phyloP scores from a whole-genome alignment of 2,113 vertebrate genomes.

The Nothoprocta perdicaria region DNA sequence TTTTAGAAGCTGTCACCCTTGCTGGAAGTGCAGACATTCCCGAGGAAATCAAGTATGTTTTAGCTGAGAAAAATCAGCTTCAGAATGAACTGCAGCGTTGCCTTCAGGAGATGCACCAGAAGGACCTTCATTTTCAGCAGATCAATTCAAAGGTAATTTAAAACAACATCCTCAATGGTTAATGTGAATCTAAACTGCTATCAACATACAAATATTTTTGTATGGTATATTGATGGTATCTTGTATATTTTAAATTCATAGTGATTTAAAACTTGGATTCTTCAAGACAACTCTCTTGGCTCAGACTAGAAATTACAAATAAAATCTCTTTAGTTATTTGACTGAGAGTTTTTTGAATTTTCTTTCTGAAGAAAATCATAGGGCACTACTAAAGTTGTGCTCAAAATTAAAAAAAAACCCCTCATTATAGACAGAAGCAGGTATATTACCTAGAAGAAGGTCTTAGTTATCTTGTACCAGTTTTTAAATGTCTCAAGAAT shows the following conservation, averaged over 20 bases:
- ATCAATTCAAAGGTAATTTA: constrained; percentile 80
- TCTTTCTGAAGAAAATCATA: neutral
- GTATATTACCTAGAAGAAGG: neutral
- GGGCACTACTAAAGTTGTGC: neutral
- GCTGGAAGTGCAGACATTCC: constrained; percentile 44
- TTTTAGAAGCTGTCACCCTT: constrained; percentile 64
- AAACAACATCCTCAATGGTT: neutral
- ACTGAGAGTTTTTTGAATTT: neutral
- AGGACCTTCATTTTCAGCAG: constrained; percentile 83
- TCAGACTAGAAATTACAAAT: neutral
- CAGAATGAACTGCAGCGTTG: constrained; percentile 81
- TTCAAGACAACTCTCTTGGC: neutral
- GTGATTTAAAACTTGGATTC: neutral
- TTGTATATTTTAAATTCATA: neutral
- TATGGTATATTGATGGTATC: neutral
- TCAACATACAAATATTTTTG: neutral
- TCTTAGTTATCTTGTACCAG: neutral
- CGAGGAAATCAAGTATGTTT: constrained; percentile 56
- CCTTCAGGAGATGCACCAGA: constrained; percentile 84
- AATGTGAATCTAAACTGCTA: neutral
- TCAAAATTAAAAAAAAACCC: neutral
- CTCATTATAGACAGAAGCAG: neutral
- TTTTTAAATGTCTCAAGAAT: neutral
- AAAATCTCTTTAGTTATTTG: neutral
- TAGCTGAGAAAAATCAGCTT: constrained; percentile 77